These are phyloP conservation scores for Lethocerus indicus DNA, from an alignment of 1,140 invertebrate species.

Conservation along the genomic window DNA sequence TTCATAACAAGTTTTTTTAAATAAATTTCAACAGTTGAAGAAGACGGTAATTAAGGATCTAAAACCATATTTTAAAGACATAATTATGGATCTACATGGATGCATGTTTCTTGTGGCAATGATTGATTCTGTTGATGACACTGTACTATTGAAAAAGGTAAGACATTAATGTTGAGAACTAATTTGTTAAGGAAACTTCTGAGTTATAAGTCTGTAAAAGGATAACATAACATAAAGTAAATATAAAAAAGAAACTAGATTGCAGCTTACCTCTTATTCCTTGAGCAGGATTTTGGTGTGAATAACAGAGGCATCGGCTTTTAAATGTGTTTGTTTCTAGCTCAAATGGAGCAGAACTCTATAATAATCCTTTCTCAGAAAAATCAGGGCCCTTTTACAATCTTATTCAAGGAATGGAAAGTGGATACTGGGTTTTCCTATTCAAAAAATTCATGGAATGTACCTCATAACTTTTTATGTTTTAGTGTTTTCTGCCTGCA, in stretches of 20 bases:
- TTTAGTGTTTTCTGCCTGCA: conserved; percentile 46
- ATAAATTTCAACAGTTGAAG: conserved; percentile 13
- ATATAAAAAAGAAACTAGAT: no score
- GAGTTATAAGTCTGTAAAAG: no score
- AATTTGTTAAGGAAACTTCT: conserved; percentile 2
- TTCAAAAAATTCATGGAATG: not conserved
- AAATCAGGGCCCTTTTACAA: no score
- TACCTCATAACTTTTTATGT: conserved; percentile 9
- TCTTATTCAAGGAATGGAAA: no score
- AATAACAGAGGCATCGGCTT: no score
- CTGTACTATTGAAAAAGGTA: conserved; percentile 70
- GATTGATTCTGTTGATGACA: conserved; percentile 86
- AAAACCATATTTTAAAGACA: conserved; percentile 64
- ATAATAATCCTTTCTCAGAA: no score
- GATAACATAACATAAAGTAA: no score
- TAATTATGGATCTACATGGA: conserved; percentile 72
- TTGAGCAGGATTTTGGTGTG: no score
- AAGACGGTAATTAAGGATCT: conserved; percentile 60
- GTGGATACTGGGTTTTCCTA: no score
- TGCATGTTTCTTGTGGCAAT: conserved; percentile 66
- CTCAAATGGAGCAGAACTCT: no score
- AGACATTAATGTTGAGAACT: not conserved
- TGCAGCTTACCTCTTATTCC: no score
- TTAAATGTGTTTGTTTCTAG: no score
- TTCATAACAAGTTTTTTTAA: not conserved